Conservation (phyloP, 2,113 vertebrate genomes). For the Channa argus region DNA sequence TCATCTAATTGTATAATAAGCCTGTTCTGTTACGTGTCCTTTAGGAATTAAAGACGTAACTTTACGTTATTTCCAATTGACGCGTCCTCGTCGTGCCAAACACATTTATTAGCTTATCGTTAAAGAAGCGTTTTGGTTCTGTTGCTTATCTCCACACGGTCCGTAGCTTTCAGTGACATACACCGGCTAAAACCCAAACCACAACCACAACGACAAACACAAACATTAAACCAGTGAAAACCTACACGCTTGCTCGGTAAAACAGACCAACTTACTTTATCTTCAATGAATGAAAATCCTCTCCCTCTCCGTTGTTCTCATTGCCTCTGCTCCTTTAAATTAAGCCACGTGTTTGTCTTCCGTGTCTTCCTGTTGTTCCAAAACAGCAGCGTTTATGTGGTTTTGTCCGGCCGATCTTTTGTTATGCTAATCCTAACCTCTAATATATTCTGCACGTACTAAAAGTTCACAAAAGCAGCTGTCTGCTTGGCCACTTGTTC, state of each 20-base stretch:
- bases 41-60: too few species aligned
- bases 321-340: conserved; percentile 69
- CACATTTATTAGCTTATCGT: not conserved
- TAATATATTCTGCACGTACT: conserved; percentile 38
- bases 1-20: not conserved
- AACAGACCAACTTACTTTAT: conserved; percentile 77
- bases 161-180: not conserved
- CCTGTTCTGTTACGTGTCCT: too few species aligned
- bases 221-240: too few species aligned
- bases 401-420: conserved; percentile 63
- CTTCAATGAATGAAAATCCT: conserved; percentile 32
- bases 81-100: not conserved
- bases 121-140: too few species aligned
- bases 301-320: conserved; percentile 47
- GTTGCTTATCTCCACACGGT: not conserved
- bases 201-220: not conserved
- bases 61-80: too few species aligned
- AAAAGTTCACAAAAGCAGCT: conserved; percentile 30
- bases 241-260: too few species aligned
- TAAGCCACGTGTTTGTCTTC: conserved; percentile 68
- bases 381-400: conserved; percentile 42
- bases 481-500: conserved; percentile 34
- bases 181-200: not conserved
- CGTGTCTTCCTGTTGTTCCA: conserved; percentile 21
- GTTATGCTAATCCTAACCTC: conserved; percentile 71